Evolutionary conservation across 37 sponge, comb jelly and placozoan genomes (phyloP).

Genomic region (Halichondria panicea): DNA sequence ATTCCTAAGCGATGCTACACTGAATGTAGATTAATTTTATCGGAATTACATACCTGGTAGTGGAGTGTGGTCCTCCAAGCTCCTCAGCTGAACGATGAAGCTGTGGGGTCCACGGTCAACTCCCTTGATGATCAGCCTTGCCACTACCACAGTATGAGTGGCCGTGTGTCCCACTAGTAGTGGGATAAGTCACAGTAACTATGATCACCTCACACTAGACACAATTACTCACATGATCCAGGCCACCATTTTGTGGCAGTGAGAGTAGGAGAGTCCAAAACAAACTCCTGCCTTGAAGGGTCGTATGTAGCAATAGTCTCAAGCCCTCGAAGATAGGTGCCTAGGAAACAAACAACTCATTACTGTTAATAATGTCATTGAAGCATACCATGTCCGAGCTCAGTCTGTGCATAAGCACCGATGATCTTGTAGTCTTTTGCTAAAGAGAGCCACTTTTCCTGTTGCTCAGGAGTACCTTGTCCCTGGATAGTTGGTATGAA

Average conservation of each 20-base stretch:
- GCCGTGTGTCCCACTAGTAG: conserved; percentile 76
- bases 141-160: conserved; percentile 81
- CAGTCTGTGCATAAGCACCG: conserved; percentile 94
- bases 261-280: conserved; percentile 81
- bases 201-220: too few species aligned
- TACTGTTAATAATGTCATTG: too few species aligned
- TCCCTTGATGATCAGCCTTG: conserved; percentile 80
- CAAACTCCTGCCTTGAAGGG: conserved; percentile 75
- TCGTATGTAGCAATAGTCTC: conserved; percentile 92
- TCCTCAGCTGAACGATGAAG: conserved; percentile 87
- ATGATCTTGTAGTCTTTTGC: conserved; percentile 71
- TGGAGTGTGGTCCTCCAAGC: conserved; percentile 88
- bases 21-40: too few species aligned
- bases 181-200: not conserved
- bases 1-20: conserved; percentile 61
- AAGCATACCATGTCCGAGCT: conserved; percentile 90
- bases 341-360: too few species aligned
- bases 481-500: too few species aligned
- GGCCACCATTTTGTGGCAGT: conserved; percentile 95
- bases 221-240: conserved; percentile 84
- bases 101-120: conserved; percentile 73
- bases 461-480: conserved; percentile 85
- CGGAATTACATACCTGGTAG: conserved; percentile 78
- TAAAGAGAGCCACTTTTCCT: conserved; percentile 77
- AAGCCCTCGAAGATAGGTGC: conserved; percentile 82